Conservation (phyloP, 2,888 invertebrate species). For the Tortrix viridana region DNA sequence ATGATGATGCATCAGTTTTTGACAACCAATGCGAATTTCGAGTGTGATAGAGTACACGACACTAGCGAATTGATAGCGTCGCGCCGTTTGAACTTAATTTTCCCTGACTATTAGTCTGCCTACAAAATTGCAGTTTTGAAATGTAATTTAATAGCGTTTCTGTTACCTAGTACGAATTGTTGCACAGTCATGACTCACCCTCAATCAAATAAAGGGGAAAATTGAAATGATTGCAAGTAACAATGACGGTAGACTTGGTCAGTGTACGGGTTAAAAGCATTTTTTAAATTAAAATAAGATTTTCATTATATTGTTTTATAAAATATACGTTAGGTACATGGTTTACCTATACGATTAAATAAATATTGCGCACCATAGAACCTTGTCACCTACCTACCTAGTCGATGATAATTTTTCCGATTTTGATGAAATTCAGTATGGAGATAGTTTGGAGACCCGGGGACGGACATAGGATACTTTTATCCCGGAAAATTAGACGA, state of each 20-base stretch:
- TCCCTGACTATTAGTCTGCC: conserved; percentile 17
- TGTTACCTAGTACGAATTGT: conserved; percentile 15
- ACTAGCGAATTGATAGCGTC: conserved; percentile 32
- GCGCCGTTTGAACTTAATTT: conserved; percentile 22
- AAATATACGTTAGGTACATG: too few relatives aligned
- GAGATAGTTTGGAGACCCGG: too few relatives aligned
- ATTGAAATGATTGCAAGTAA: background rate
- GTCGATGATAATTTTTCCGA: too few relatives aligned
- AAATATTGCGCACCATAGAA: too few relatives aligned
- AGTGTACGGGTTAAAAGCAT: background rate
- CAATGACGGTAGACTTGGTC: too few relatives aligned
- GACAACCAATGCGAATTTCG: conserved; percentile 42
- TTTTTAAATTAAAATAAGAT: too few relatives aligned
- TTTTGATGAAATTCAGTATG: too few relatives aligned
- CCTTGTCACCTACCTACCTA: too few relatives aligned
- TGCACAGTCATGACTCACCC: conserved; percentile 22
- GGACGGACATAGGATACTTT: too few relatives aligned
- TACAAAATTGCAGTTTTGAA: conserved; percentile 19
- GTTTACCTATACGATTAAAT: too few relatives aligned
- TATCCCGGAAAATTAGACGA: too few relatives aligned
- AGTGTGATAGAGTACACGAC: conserved; percentile 31
- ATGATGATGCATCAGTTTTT: conserved; percentile 77
- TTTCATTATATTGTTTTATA: too few relatives aligned
- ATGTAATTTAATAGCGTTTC: conserved; percentile 16
- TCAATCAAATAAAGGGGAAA: conserved; percentile 5